These are phyloP conservation scores for Pristionchus japonicus DNA, from an alignment of 2,888 invertebrate species.

Conservation along the genomic window DNA sequence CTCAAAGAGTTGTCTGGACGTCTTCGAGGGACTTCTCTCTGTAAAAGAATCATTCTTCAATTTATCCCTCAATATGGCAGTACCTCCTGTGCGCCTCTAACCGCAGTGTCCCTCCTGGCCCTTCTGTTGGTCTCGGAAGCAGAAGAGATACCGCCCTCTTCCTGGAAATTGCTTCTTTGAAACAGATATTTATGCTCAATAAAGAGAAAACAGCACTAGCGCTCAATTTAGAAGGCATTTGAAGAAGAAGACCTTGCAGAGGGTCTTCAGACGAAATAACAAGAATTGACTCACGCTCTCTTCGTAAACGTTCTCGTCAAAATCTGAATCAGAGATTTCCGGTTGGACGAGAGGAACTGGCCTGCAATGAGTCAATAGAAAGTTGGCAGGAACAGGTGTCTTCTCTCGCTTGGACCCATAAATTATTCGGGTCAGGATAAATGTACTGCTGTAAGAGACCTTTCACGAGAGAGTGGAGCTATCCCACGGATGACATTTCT, in stretches of 20 bases:
- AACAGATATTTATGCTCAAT: not conserved
- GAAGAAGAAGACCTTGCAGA: too few relatives aligned
- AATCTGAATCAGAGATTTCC: constrained; percentile 69
- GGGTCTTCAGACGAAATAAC: too few relatives aligned
- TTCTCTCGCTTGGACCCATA: not conserved
- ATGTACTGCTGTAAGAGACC: not conserved
- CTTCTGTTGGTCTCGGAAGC: constrained; percentile 44
- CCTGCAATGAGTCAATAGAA: not conserved
- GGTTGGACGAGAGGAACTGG: constrained; percentile 67
- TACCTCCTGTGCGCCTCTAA: constrained; percentile 52
- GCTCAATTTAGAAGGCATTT: too few relatives aligned
- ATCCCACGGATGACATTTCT: too few relatives aligned
- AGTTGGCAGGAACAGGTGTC: not conserved
- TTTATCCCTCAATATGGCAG: not conserved
- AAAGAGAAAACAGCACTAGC: too few relatives aligned
- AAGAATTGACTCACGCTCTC: constrained; percentile 49
- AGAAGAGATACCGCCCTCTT: constrained; percentile 4
- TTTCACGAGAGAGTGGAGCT: too few relatives aligned
- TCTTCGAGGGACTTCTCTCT: not conserved
- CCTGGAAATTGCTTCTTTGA: not conserved
- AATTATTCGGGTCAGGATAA: not conserved
- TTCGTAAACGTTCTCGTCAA: constrained; percentile 57
- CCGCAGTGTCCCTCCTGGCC: constrained; percentile 53
- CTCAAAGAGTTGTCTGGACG: constrained; percentile 51
- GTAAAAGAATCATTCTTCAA: not conserved